phyloP scores from a whole-genome alignment of 2,888 invertebrate species.

The Pammene fasciana region DNA sequence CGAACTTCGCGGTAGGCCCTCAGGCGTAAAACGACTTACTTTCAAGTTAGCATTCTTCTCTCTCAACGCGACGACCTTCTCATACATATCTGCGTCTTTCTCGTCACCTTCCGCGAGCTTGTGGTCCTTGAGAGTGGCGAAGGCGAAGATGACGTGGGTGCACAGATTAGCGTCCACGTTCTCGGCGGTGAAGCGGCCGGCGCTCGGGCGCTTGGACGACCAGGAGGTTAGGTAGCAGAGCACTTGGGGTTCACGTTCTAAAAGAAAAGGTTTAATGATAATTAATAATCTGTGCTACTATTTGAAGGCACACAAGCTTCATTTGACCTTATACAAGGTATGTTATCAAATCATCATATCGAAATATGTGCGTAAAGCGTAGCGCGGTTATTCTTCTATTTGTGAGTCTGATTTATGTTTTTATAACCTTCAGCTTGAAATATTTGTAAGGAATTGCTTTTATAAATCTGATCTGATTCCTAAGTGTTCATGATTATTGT shows the following conservation, averaged over 20 bases:
- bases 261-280: constrained; percentile 40
- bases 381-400: too few species aligned
- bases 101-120: constrained; percentile 90
- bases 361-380: too few species aligned
- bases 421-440: too few species aligned
- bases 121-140: constrained; percentile 94
- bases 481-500: too few species aligned
- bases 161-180: constrained; percentile 94
- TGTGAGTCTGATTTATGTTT: too few species aligned
- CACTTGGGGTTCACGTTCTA: constrained; percentile 93
- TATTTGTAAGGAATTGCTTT: too few species aligned
- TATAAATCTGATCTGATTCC: too few species aligned
- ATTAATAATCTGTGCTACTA: too few species aligned
- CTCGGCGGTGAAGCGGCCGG: constrained; percentile 94
- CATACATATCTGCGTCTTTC: constrained; percentile 93
- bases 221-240: constrained; percentile 98
- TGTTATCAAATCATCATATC: too few species aligned
- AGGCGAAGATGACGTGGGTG: constrained; percentile 97
- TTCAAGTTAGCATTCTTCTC: constrained; percentile 95
- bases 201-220: constrained; percentile 95
- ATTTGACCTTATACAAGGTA: too few species aligned
- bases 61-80: constrained; percentile 91
- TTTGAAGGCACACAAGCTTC: too few species aligned
- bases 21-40: constrained; percentile 67
- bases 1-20: too few species aligned